phyloP scores from a whole-genome alignment of 2,888 invertebrate species.

The Meiosimyza platycephala region DNA sequence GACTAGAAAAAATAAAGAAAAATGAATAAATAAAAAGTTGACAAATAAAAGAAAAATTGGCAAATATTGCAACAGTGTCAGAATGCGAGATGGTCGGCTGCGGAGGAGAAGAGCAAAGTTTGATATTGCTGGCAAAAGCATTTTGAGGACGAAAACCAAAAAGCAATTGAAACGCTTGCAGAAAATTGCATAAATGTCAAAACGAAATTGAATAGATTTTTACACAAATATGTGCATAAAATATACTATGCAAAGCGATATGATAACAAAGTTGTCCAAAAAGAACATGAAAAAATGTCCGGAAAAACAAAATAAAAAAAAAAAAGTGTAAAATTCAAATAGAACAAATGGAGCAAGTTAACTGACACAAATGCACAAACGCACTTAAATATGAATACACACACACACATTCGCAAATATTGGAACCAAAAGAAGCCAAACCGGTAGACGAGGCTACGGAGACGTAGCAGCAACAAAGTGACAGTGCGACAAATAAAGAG shows the following conservation, averaged over 20 bases:
- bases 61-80: constrained; percentile 23
- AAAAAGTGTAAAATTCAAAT: constrained; percentile 13
- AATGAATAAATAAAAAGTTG: constrained; percentile 17
- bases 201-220: constrained; percentile 23
- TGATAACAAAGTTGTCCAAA: not conserved
- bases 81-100: not conserved
- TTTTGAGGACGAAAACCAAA: not conserved
- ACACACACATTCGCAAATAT: constrained; percentile 10
- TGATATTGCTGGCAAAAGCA: too few species aligned
- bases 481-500: not conserved
- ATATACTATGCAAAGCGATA: not conserved
- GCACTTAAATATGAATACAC: not conserved
- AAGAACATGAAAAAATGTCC: not conserved
- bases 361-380: too few species aligned
- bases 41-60: too few species aligned
- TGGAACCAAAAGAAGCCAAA: not conserved
- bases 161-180: constrained; percentile 19
- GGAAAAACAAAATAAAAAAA: not conserved
- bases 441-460: not conserved
- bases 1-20: not conserved
- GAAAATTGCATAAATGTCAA: constrained; percentile 26
- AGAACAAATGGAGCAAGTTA: constrained; percentile 14
- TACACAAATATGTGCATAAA: constrained; percentile 28
- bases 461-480: too few species aligned
- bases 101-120: constrained; percentile 1